Percentiles rank a stretch among this genome's conserved stretches.
Evolutionary conservation across 2,888 invertebrate species (phyloP).

Genomic region (Torymus texanus): DNA sequence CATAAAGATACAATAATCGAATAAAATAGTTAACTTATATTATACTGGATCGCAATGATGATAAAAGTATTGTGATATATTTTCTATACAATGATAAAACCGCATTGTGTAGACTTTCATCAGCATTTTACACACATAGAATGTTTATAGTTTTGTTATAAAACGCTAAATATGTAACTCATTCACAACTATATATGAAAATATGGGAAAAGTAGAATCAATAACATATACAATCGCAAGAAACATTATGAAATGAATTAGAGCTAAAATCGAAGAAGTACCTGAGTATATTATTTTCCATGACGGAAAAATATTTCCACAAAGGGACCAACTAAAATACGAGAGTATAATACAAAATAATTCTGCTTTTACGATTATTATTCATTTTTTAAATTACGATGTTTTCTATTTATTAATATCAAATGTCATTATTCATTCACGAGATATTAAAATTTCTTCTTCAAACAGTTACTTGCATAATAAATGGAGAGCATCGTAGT

Average conservation of each 20-base stretch:
- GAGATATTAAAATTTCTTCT: background rate
- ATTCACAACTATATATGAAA: background rate
- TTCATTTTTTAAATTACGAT: conserved; percentile 5
- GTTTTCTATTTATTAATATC: conserved; percentile 3
- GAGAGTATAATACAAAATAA: background rate
- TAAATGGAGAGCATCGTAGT: conserved; percentile 6
- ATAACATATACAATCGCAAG: background rate
- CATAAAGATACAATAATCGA: conserved; percentile 1
- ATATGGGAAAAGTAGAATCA: conserved; percentile 3
- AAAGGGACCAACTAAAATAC: conserved; percentile 19
- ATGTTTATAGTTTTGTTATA: background rate
- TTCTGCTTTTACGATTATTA: conserved; percentile 3
- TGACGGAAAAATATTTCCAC: conserved; percentile 36
- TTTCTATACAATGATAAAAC: background rate
- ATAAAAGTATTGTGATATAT: conserved; percentile 34
- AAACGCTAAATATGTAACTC: background rate
- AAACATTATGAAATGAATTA: background rate
- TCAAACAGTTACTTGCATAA: background rate
- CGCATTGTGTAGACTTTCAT: conserved; percentile 6
- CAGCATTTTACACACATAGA: background rate
- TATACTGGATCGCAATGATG: background rate
- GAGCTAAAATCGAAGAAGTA: conserved; percentile 24
- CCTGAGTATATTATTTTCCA: conserved; percentile 32
- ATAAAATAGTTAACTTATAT: conserved; percentile 3
- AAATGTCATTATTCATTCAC: too few species aligned